Evolutionary conservation across 2,797 vertebrate genomes (phyloP), one percentile per base, ranked within the genome.

Genomic region (Rhinichthys osculus): DNA sequence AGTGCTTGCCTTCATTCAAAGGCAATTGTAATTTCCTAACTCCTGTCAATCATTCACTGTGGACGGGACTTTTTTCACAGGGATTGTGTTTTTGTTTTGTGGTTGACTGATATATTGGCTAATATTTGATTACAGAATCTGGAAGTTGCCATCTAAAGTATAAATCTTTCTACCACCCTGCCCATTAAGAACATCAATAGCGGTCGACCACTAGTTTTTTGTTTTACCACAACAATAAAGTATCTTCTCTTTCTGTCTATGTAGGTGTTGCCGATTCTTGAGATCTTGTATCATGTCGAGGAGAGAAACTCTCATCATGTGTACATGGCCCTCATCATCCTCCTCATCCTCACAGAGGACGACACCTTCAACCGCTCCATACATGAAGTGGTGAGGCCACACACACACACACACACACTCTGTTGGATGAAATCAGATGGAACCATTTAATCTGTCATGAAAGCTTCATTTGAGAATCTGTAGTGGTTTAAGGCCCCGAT

Each of bases 291-390:
- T 93, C 97, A 97, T 0, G 97, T 99, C 21, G 98, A 99, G 90
- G 97, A 99, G 50, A 97, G 98, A 89, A 99, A 99, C 90, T 99
- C 98, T 42, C 98, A 99, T 91, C 98, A 99, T 27, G 98, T 99
- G 86, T 99, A 99, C 93, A 99, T 99, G 98, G 98, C 98, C 67
- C 97, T 99, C 85, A 99, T 99, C 76, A 97, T 99, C 92, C 93
- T 99, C 84, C 95, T 99, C 92, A 99, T 99, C 87, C 97, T 99
- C 3, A 99, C 98, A 0, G 98, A 99, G 93, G 98, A 99, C 0
- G 98, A 99, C 40, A 94, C 97, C 78, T 99, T 99, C 94, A 99
- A 99, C 92, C 96, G 97, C 67, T 99, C 97, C 85, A 96, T 99
- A 90, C 98, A 99, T 2, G 97, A 99, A 95, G 98, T 99, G 96